Base-by-base conservation (phyloP, 2,797 vertebrate genomes). In the Microhierax caerulescens region DNA sequence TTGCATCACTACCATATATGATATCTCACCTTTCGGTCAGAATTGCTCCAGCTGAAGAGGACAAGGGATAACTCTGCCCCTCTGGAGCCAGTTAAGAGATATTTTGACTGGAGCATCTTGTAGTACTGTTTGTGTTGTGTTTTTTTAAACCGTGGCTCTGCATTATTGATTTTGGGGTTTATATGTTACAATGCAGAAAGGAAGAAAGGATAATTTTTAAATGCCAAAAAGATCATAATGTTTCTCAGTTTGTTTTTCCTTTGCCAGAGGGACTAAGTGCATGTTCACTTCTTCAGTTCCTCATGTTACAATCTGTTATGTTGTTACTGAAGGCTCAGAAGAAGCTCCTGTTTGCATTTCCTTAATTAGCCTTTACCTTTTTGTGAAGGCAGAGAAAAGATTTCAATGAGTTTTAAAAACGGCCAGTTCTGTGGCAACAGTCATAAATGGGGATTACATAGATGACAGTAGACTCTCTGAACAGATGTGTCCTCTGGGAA, bases 31-130 rank as follows among this genome's bases (percentile, higher is more conserved):
- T 95, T 73, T 91, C 85, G 86, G 64, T 89, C 87, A 1, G 85
- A 88, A 81, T 8, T 85, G 74, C 88, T 95, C 90, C 72, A 80
- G 67, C 39, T 88, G 67, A 92, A 93, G 77, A 82, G 72, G 90
- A 92, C 15, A 0, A 90, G 48, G 59, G 63, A 85, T 91, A 84
- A 57, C 83, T 91, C 68, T 92, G 74, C 80, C 93, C 92, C 93
- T 95, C 81, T 91, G 94, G 95, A 97, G 85, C 74, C 92, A 93
- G 85, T 97, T 95, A 95, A 93, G 88, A 91, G 70, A 63, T 74
- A 77, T 76, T 94, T 95, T 90, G 70, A 85, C 88, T 93, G 74
- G 22, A 94, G 70, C 67, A 85, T 92, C 63, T 80, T 73, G 54
- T 56, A 76, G 77, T 48, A 69, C 4, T 25, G 28, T 34, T 21